These are phyloP conservation scores for Margarornis squamiger DNA, from an alignment of 2,797 vertebrate species.

Conservation along the genomic window DNA sequence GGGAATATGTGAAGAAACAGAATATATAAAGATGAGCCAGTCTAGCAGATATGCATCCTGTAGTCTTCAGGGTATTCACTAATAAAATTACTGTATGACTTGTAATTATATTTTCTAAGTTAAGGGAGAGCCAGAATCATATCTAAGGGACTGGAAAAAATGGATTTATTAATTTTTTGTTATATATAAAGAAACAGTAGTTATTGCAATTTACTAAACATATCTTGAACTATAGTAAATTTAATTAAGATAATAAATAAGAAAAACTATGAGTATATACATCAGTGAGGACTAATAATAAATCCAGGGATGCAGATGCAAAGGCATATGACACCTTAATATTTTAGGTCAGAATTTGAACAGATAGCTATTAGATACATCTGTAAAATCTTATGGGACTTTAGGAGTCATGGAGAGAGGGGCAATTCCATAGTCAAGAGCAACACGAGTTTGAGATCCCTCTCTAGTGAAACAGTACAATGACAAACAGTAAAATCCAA, in stretches of 20 bases:
- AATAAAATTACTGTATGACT: constrained; percentile 51
- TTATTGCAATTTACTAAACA: constrained; percentile 24
- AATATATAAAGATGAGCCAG: constrained; percentile 31
- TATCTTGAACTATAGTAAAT: background rate
- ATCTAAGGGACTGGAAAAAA: constrained; percentile 18
- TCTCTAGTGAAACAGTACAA: background rate
- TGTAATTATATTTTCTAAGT: constrained; percentile 55
- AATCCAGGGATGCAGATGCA: background rate
- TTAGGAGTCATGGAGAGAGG: background rate
- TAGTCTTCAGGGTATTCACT: constrained; percentile 38
- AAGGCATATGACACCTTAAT: background rate
- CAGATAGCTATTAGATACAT: background rate
- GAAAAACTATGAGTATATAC: background rate
- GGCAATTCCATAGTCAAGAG: background rate
- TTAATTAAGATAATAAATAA: constrained; percentile 5
- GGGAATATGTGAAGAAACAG: constrained; percentile 27
- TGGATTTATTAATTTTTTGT: constrained; percentile 5
- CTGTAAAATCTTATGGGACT: background rate
- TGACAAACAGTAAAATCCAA: background rate
- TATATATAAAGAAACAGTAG: background rate
- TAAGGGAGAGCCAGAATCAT: constrained; percentile 11
- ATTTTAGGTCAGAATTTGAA: background rate
- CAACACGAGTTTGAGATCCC: background rate
- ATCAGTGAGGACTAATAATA: background rate
- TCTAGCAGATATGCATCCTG: constrained; percentile 12